These are phyloP conservation scores for Galerucella nymphaeae DNA, from an alignment of 2,888 invertebrate species.

Conservation along the genomic window DNA sequence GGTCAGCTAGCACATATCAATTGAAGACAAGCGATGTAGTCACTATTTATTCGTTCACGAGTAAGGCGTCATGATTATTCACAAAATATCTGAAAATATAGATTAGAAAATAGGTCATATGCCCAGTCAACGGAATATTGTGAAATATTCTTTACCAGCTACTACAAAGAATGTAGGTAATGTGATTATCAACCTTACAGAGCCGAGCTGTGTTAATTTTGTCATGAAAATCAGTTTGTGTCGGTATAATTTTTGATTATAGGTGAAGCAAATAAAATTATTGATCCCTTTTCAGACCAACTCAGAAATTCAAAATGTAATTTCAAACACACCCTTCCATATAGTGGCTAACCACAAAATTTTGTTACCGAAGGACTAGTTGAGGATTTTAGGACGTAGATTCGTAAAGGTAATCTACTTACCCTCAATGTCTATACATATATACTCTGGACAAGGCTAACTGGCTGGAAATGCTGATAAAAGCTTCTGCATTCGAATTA, in stretches of 20 bases:
- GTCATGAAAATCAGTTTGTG: background rate
- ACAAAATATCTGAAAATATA: too few species aligned
- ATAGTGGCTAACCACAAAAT: conserved; percentile 27
- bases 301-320: conserved; percentile 28
- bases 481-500: background rate
- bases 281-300: conserved; percentile 22
- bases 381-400: conserved; percentile 24
- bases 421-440: background rate
- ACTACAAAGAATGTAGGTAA: too few species aligned
- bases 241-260: background rate
- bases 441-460: background rate
- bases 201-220: background rate
- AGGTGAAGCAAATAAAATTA: conserved; percentile 26
- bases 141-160: too few species aligned
- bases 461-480: background rate
- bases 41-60: too few species aligned
- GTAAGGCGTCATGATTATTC: too few species aligned
- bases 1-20: too few species aligned
- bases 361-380: conserved; percentile 31
- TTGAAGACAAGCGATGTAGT: too few species aligned
- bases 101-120: too few species aligned
- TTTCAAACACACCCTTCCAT: conserved; percentile 29
- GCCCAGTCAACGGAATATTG: too few species aligned
- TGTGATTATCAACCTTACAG: too few species aligned
- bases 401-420: conserved; percentile 29